Base-by-base conservation (phyloP, 2,888 invertebrate species). In the Eumacrocentrus americanus region DNA sequence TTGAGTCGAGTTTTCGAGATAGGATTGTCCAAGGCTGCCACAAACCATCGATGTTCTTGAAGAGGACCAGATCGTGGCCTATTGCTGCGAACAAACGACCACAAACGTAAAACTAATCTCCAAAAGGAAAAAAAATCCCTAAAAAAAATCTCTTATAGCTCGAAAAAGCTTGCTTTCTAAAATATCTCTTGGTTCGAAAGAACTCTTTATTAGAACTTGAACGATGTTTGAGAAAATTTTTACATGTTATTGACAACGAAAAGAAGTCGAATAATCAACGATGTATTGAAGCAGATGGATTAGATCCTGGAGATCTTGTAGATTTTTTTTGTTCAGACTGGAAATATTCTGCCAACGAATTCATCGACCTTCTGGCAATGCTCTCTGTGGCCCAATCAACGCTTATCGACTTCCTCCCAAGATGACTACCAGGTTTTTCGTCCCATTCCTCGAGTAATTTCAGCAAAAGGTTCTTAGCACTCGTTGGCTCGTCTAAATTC, bases 1-100 rank as follows among this genome's bases (percentile, higher is more conserved):
- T 92, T 92, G 68, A 95, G 83, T 77, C 92, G 91, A 23, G 88
- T 87, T 79, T 91, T 95, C 72, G 89, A 89, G 64, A 92, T 85
- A 64, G 86, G 87, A 18, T 87, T 87, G 78, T 87, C 88, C 47
- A 87, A 83, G 1, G 87, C 85, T 6, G 85, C 85, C 65, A 85
- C 84, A 68, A 95, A 83, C 95, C 95, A 95, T 4, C 87, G 88
- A 79, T 95, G 94, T 14, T 86, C 86, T 73, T 94, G 79, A 14
- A 91, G 89, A 61, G 90, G 85, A 22, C 83, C 83, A 0, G 92
- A 89, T 22, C 88, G 83, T 73, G 93, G 85, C 73, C 95, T 86
- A 64, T 87, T 85, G 72, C 94, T 94, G 83, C 63, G 50, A 64
- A 62, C 50, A 54, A 50, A 35, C 14, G n/a, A 9, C 14, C 16